Evolutionary conservation across 2,113 vertebrate genomes (phyloP), one percentile per base, ranked within the genome.

Genomic region (Ceyx melanurus): DNA sequence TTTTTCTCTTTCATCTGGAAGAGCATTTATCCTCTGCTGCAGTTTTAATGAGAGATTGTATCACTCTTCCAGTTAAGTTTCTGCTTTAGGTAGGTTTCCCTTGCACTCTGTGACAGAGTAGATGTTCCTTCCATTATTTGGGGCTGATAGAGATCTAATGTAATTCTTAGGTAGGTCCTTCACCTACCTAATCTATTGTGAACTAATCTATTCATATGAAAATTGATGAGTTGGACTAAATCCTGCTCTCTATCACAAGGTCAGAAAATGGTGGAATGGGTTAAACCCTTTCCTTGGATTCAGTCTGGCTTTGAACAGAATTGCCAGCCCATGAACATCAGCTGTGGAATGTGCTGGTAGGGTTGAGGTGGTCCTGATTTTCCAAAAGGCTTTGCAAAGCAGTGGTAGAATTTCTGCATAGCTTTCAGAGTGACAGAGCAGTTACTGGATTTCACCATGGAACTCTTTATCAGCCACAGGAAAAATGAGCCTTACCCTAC

Each of bases 1-100:
- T 93, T 95, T 94, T 89, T 85, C 28, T 92, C 46, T 89, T 96
- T 91, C 22, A 57, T 71, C 51, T 82, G 26, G 11, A 72, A 87
- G 14, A 87, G 6, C 40, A 92, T 70, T 88, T 94, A 31, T 87
- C 31, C 9, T 89, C 28, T 64, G 28, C 15, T 85, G 61, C n/a
- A 72, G 25, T 51, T 77, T 85, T 48, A 85, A 48, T 67, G 76
- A 60, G 80, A 74, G 8, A 45, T 31, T 66, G 6, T 29, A 51
- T 22, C 22, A 40, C 17, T 90, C 54, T 84, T 70, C 42, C 42
- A 29, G 33, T 72, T 84, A 35, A 29, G 16, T 43, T 78, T 76
- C 46, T 62, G 54, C 76, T 85, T 95, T 62, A 46, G 76, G 75
- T 14, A 50, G 3, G 16, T 65, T 93, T 87, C 29, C 26, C n/a